Base-by-base conservation (phyloP, 2,797 vertebrate species). In the Phoeniculus purpureus region DNA sequence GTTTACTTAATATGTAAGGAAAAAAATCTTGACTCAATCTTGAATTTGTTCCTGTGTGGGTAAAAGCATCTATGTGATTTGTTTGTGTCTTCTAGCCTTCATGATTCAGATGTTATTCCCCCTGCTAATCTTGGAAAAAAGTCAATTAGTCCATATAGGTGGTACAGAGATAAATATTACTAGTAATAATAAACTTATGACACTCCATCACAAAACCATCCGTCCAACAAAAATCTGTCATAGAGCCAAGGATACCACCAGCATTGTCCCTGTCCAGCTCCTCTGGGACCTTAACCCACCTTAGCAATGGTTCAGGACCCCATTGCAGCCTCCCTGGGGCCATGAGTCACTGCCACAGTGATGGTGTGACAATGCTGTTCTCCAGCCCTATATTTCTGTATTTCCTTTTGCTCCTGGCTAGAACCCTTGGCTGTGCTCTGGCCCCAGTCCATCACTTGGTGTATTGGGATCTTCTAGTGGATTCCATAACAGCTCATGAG, bases 141-240 rank as follows among this genome's bases (percentile, higher is more conserved):
- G 45, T 81, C 64, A 71, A 43, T 65, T 72, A 65, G 26, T 61
- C 47, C 61, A 18, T 47, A 62, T 50, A n/a, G 85, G 80, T 72
- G 32, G n/a, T 60, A 74, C 21, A 85, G 40, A 26, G 43, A 85
- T 54, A 94, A 94, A 91, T 89, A 87, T 64, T 77, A 48, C 32
- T 64, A 52, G 29, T 50, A 92, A 4, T 85, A 94, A 61, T 89
- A 91, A 61, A 68, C 66, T 26, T n/a, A 62, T 23, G 17, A 26
- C 12, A 26, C 5, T 48, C 87, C 31, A 90, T 72, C 48, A 10
- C 43, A 61, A 14, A 79, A 90, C 62, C 16, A 76, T 37, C 43
- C 47, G 64, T 50, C 40, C 65, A 74, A 9, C 15, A 74, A 51
- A 54, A 32, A 67, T 20, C 21, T 58, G 14, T 11, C 37, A 58